A percentile compares a stretch with the other conserved stretches of the same genome.
Evolutionary conservation across 1,140 invertebrate genomes (phyloP).

Genomic region (Nilaparvata lugens): DNA sequence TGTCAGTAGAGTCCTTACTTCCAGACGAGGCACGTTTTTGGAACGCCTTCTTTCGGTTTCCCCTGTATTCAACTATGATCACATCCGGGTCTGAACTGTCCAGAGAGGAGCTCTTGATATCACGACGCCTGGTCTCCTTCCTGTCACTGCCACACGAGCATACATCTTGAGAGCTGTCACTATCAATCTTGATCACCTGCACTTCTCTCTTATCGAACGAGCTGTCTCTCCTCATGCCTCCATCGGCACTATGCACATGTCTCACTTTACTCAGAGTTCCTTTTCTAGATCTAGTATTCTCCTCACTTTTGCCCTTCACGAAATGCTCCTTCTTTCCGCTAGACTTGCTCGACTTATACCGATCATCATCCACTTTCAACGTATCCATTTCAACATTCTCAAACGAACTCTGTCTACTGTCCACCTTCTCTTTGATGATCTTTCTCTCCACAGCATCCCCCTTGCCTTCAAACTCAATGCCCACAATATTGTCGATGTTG

Average conservation of each 20-base stretch:
- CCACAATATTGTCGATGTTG: constrained; percentile 2
- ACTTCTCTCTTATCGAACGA: constrained; percentile 24
- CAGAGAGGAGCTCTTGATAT: constrained; percentile 21
- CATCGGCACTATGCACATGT: constrained; percentile 25
- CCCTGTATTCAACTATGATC: constrained; percentile 30
- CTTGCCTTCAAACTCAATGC: neutral
- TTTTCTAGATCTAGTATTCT: constrained; percentile 20
- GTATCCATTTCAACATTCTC: constrained; percentile 13
- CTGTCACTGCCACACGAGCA: constrained; percentile 23
- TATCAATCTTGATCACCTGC: constrained; percentile 29
- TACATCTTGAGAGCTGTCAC: constrained; percentile 19
- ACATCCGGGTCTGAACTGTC: constrained; percentile 25
- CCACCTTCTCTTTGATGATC: neutral
- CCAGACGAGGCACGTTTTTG: constrained; percentile 26
- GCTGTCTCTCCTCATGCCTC: constrained; percentile 20
- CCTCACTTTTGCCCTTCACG: constrained; percentile 22
- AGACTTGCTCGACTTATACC: neutral
- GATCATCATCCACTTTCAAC: neutral
- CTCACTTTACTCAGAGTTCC: constrained; percentile 18
- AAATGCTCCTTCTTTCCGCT: constrained; percentile 20
- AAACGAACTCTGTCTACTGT: constrained; percentile 6
- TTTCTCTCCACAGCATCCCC: constrained; percentile 2
- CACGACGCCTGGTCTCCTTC: constrained; percentile 10
- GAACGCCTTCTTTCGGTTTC: constrained; percentile 26
- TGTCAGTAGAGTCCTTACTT: constrained; percentile 25